Base-by-base conservation (phyloP, 2,113 vertebrate species). In the Larimichthys crocea region DNA sequence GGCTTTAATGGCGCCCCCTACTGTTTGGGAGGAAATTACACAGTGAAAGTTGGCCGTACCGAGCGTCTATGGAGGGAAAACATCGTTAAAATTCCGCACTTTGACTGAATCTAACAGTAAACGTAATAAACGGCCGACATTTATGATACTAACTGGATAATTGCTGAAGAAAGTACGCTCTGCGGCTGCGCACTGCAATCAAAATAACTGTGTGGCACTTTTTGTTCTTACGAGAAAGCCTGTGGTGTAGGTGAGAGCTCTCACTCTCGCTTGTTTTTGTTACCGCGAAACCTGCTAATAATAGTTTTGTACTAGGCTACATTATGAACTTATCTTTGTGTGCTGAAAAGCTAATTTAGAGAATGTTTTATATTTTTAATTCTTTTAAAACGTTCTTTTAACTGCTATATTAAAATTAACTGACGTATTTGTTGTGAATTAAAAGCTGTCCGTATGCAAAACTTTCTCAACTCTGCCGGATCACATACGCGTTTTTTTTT, bases 1-100 rank as follows among this genome's bases (percentile, higher is more conserved):
- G 0, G 0, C 15, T 14, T 16, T 0, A 3, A 24, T 10, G 50
- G 82, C 86, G 89, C 85, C 88, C 70, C 12, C 94, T 93, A 4
- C 2, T 46, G 92, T n/a, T 5, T 9, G 2, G 86, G 76, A 84
- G 3, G 67, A 7, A 14, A 12, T 20, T 60, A n/a, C 5, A 19
- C 44, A 1, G n/a, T 11, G 0, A 14, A 14, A 8, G 16, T 2
- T 31, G 24, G 29, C 5, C 42, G 5, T 29, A 6, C 9, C 16
- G 1, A 35, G 4, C 1, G 19, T 8, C 29, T 9, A 16, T 5
- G 4, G 15, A 29, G 1, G 1, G 12, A 10, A 20, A 9, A 10
- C 2, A 31, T 31, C 42, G 3, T n/a, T 42, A 24, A 3, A 44
- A 42, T 1, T 2, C 3, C 20, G 14, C 12, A 56, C 52, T n/a